phyloP scores from a whole-genome alignment of 2,888 invertebrate species.

The Mactromeris polynyma region DNA sequence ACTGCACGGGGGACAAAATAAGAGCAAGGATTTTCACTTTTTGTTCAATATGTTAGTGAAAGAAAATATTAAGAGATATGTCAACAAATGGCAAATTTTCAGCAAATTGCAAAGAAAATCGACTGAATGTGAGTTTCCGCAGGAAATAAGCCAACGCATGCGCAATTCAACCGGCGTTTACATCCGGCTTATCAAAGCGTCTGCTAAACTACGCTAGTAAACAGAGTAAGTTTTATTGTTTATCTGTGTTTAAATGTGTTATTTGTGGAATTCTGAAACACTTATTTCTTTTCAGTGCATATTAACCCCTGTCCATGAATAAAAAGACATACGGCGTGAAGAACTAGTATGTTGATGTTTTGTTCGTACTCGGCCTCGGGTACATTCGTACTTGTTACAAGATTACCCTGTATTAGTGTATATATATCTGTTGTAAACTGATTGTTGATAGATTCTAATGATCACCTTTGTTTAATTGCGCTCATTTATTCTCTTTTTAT shows the following conservation, averaged over 20 bases:
- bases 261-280: background rate
- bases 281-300: background rate
- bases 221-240: background rate
- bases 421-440: no score
- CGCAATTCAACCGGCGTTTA: slow-evolving; percentile 41
- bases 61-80: background rate
- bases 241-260: background rate
- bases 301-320: background rate
- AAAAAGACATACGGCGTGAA: background rate
- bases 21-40: background rate
- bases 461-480: no score
- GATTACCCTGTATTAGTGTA: no score
- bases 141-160: slow-evolving; percentile 51
- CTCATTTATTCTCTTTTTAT: no score
- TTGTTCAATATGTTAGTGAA: background rate
- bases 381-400: background rate
- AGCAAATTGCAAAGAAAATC: background rate
- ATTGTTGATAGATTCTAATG: no score
- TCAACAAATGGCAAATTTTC: background rate
- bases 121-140: slow-evolving; percentile 43
- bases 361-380: background rate
- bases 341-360: background rate
- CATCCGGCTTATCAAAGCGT: slow-evolving; percentile 47
- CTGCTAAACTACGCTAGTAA: slow-evolving; percentile 21
- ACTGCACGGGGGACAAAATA: background rate